These are phyloP conservation scores for Philypnodon macrostomus DNA, from an alignment of 2,797 vertebrate species.

Conservation along the genomic window DNA sequence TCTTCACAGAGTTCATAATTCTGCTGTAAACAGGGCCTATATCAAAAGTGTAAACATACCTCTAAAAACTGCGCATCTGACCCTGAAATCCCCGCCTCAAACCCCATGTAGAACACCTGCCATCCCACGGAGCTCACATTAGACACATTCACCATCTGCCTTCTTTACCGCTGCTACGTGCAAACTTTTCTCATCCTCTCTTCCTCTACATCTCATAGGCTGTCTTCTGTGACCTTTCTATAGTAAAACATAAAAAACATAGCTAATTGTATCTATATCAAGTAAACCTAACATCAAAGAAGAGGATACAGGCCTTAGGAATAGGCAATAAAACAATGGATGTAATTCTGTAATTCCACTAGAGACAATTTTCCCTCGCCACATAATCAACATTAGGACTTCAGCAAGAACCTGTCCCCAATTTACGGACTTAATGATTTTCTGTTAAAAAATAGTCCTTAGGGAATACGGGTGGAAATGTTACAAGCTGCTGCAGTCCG, in stretches of 20 bases:
- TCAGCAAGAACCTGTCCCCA: not conserved
- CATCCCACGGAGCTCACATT: slow-evolving; percentile 23
- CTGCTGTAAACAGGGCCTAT: slow-evolving; percentile 28
- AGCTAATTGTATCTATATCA: slow-evolving; percentile 17
- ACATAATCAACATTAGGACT: slow-evolving; percentile 10
- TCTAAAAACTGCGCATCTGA: slow-evolving; percentile 17
- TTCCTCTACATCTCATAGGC: slow-evolving; percentile 21
- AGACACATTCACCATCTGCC: slow-evolving; percentile 43
- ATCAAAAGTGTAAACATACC: slow-evolving; percentile 15
- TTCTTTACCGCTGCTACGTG: slow-evolving; percentile 49
- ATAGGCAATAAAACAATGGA: too few relatives aligned
- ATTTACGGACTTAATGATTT: slow-evolving; percentile 11
- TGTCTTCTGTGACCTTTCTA: slow-evolving; percentile 22
- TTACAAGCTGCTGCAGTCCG: slow-evolving; percentile 40
- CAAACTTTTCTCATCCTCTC: slow-evolving; percentile 55
- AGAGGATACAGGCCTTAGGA: slow-evolving; percentile 33
- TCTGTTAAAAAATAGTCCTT: slow-evolving; percentile 11
- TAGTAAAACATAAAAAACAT: slow-evolving; percentile 37
- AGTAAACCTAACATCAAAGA: slow-evolving; percentile 22
- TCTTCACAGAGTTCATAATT: slow-evolving; percentile 39
- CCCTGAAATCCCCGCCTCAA: slow-evolving; percentile 24
- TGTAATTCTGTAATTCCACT: slow-evolving; percentile 50
- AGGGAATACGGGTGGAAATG: slow-evolving; percentile 15
- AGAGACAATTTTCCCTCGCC: not conserved
- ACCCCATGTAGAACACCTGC: slow-evolving; percentile 21